Evolutionary conservation across 2,113 vertebrate genomes (phyloP).

Genomic region (Chionodraco myersi): DNA sequence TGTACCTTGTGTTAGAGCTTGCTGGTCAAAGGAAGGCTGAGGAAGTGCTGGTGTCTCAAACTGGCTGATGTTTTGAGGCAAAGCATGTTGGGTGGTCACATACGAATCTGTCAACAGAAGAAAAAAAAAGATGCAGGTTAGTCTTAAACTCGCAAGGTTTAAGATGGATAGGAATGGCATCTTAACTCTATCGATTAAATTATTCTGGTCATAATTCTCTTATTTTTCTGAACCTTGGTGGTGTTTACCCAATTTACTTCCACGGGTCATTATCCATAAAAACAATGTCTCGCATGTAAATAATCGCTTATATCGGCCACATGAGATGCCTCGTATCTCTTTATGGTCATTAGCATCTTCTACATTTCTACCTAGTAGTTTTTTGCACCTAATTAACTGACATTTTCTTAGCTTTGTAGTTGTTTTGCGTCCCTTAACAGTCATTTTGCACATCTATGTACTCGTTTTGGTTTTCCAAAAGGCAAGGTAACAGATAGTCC

Average conservation of each 20-base stretch:
- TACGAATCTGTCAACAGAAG: slow-evolving; percentile 85
- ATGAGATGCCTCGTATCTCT: neutral
- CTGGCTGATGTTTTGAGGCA: slow-evolving; percentile 90
- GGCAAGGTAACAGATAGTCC: neutral
- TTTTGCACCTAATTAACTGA: neutral
- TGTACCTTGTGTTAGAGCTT: slow-evolving; percentile 90
- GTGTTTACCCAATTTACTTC: neutral
- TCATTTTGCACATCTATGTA: neutral
- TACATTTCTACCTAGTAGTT: neutral
- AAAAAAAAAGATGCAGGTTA: slow-evolving; percentile 21
- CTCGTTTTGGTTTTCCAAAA: neutral
- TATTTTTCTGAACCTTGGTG: neutral
- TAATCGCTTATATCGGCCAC: neutral
- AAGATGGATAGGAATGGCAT: neutral
- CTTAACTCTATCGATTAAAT: neutral
- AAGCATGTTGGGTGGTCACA: slow-evolving; percentile 88
- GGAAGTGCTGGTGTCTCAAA: slow-evolving; percentile 88
- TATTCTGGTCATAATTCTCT: neutral
- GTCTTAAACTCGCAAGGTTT: neutral
- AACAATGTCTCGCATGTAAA: neutral
- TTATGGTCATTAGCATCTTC: neutral
- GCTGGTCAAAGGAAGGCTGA: slow-evolving; percentile 91
- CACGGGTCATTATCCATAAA: too few species aligned
- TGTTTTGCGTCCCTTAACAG: neutral
- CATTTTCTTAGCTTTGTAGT: neutral